Evolutionary conservation across 2,113 vertebrate genomes (phyloP), one percentile per base, ranked within the genome.

Genomic region (Mesocricetus auratus): DNA sequence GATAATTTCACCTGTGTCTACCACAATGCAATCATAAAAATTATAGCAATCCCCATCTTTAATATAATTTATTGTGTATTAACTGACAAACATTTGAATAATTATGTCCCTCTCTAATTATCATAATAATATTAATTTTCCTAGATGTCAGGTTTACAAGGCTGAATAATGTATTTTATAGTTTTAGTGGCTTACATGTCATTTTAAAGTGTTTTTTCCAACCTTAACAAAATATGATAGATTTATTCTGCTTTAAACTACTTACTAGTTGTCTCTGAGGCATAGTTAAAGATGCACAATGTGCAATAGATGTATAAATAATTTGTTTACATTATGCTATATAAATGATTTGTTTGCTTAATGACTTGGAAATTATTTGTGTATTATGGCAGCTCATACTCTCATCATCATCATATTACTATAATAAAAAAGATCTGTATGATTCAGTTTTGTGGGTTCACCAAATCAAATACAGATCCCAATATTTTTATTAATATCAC

Each of bases 271-370:
- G 92, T 95, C 77, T 98, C 96, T 95, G 89, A 98, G 90, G 92
- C 95, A 96, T 90, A 97, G 90, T 97, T 98, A 96, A 83, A 96
- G 96, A 95, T 96, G 78, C n/a, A 73, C 36, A 91, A n/a, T 94
- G 92, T 71, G 92, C 68, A 97, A 93, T 94, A 97, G 97, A 98
- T 97, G 85, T 94, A 98, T 94, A 98, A 98, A 98, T 98, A 97
- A 97, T 97, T 96, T 97, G 97, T 97, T 98, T 62, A 11, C 22
- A 97, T 96, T 95, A 93, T 91, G 96, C 94, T 97, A 94, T 98
- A 97, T 89, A 98, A 98, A 97, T 97, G 68, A 98, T 98, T 98
- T 98, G 97, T 98, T 98, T 98, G 95, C 93, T 97, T 98, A 98
- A 98, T 97, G 94, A 98, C 75, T 98, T 97, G 82, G 95, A 98